Base-by-base conservation (phyloP, 2,113 vertebrate species). In the Nymphicus hollandicus region DNA sequence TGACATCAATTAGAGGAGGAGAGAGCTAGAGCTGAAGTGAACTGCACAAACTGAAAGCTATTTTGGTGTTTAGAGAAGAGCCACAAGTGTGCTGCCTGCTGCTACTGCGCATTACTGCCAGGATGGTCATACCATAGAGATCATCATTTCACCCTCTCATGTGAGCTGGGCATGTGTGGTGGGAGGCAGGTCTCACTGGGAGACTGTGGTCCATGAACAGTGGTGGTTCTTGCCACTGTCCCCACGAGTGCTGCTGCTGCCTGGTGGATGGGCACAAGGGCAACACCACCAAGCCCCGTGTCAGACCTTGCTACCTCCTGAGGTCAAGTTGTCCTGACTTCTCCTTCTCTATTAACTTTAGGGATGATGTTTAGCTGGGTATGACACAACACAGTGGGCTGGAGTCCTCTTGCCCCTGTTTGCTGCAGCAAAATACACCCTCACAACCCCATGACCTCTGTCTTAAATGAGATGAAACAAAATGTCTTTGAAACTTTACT, bases 151-250 rank as follows among this genome's bases (percentile, higher is more conserved):
- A 6, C 27, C 43, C 31, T 72, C 39, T 35, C 14, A 3, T 4
- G 15, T 2, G 2, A 58, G 63, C 79, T 23, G 66, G 61, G 12
- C 13, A 31, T 6, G 1, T 2, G 56, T 20, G n/a, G 10, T 8
- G 16, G 50, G 53, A 94, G 53, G 55, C 23, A 33, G 53, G 25
- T 52, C 5, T 53, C 3, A 2, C 41, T 0, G 0, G 72, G 44
- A 79, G 19, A 20, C 56, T 3, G 0, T 2, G 2, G 22, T 10
- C 58, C 11, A 1, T 18, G 41, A 29, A 3, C 3, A 0, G 6
- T 6, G n/a, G 7, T 16, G 53, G 14, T 8, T 39, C 41, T 76
- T 61, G 31, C 15, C 76, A 43, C 39, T 16, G 3, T 47, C 8
- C 24, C 44, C 14, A 14, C 35, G 23, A 17, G 25, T 29, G 6